Conservation (phyloP, 2,888 invertebrate genomes). For the Cremastinae sp. region DNA sequence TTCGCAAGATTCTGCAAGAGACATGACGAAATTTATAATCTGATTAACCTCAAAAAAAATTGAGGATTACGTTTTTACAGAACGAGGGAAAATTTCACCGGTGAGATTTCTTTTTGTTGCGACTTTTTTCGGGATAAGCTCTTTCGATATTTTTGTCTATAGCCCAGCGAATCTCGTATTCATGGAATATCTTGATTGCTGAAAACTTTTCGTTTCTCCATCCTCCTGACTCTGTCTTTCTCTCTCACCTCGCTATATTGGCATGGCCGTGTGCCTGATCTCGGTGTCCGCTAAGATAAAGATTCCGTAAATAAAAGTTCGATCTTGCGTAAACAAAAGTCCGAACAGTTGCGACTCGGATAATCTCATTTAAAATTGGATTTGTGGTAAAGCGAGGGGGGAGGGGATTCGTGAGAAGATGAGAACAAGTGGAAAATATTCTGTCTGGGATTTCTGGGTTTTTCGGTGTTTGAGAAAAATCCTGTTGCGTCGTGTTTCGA, state of each 20-base stretch:
- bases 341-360: not conserved
- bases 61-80: no score
- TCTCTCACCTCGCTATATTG: no score
- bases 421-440: constrained; percentile 2
- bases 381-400: constrained; percentile 13
- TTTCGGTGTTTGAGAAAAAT: no score
- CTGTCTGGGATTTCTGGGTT: not conserved
- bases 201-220: constrained; percentile 1
- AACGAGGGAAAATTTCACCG: no score
- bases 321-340: not conserved
- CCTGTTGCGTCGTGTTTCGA: constrained; percentile 19
- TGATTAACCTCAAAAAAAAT: no score
- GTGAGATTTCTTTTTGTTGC: no score
- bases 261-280: not conserved
- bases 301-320: not conserved
- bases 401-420: not conserved
- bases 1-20: no score
- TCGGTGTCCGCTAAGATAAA: not conserved
- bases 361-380: constrained; percentile 26
- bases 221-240: no score
- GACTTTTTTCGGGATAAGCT: no score
- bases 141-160: no score
- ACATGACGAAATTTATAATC: no score
- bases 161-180: not conserved
- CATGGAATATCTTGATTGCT: constrained; percentile 16